Evolutionary conservation across 2,113 vertebrate genomes (phyloP).

Genomic region (Podarcis raffonei): DNA sequence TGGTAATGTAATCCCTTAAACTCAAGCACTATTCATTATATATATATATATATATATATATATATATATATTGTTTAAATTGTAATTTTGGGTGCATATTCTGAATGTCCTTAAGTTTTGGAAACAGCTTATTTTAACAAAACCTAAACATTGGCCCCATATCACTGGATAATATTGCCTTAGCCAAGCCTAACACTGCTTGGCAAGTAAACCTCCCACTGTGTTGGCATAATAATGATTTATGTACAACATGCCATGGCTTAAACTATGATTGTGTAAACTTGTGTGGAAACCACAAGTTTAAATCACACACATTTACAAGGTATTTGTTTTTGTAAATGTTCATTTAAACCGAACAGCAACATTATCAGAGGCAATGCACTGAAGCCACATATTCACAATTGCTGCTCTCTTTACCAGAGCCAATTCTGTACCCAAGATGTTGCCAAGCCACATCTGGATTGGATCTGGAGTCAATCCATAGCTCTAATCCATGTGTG

Average conservation of each 20-base stretch:
- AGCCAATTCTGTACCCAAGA: not conserved
- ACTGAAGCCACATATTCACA: not conserved
- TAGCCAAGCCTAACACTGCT: not conserved
- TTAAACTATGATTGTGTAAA: constrained; percentile 10
- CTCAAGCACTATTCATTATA: not conserved
- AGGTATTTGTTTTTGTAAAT: constrained; percentile 32
- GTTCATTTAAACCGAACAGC: not conserved
- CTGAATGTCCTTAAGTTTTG: constrained; percentile 13
- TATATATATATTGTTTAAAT: not conserved
- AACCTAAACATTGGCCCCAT: constrained; percentile 11
- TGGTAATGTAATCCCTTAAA: constrained; percentile 6
- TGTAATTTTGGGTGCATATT: constrained; percentile 29
- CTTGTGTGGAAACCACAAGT: not conserved
- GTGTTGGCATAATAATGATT: constrained; percentile 3
- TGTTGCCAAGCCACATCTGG: constrained; percentile 16
- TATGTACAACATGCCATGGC: constrained; percentile 1
- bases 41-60: constrained; percentile 3
- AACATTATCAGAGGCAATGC: not conserved
- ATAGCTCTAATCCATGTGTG: not conserved
- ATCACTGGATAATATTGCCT: constrained; percentile 31
- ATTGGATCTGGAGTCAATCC: not conserved
- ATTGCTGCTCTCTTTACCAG: not conserved
- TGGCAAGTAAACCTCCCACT: constrained; percentile 16
- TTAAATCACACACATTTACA: accelerated
- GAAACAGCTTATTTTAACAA: constrained; percentile 34